A percentile compares a stretch with the other conserved stretches of the same genome.
Evolutionary conservation across 1,140 invertebrate species (phyloP).

Genomic region (Coboldia fuscipes): DNA sequence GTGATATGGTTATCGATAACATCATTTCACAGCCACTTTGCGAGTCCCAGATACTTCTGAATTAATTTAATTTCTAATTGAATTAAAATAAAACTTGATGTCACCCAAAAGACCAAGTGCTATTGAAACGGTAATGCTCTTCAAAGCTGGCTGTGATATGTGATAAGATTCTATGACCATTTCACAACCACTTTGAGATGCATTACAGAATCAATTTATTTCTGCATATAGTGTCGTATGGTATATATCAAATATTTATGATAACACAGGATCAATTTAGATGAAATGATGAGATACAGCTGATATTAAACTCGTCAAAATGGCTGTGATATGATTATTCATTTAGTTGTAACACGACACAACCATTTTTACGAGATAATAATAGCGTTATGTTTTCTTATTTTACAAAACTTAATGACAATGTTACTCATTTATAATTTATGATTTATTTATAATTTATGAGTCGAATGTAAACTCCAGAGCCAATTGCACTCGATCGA

Average conservation of each 20-base stretch:
- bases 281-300: neutral
- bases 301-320: slow-evolving; percentile 16
- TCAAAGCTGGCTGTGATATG: slow-evolving; percentile 81
- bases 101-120: no score
- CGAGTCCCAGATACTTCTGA: slow-evolving; percentile 20
- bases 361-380: slow-evolving; percentile 3
- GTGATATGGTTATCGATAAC: slow-evolving; percentile 48
- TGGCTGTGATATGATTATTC: slow-evolving; percentile 4
- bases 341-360: slow-evolving; percentile 1
- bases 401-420: no score
- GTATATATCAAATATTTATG: neutral
- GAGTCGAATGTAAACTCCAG: no score
- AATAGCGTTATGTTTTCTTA: no score
- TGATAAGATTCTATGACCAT: slow-evolving; percentile 16
- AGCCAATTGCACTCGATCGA: no score
- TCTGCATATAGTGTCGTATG: neutral
- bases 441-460: no score
- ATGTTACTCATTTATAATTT: no score
- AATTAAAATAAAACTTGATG: neutral
- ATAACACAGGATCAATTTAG: neutral
- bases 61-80: neutral
- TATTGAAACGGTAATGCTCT: slow-evolving; percentile 40
- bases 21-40: slow-evolving; percentile 67
- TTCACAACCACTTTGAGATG: slow-evolving; percentile 4
- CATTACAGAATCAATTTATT: neutral